Percentiles rank a stretch among this genome's conserved stretches.
These are phyloP conservation scores for Brotula barbata DNA, from an alignment of 2,797 vertebrate species.

Conservation along the genomic window DNA sequence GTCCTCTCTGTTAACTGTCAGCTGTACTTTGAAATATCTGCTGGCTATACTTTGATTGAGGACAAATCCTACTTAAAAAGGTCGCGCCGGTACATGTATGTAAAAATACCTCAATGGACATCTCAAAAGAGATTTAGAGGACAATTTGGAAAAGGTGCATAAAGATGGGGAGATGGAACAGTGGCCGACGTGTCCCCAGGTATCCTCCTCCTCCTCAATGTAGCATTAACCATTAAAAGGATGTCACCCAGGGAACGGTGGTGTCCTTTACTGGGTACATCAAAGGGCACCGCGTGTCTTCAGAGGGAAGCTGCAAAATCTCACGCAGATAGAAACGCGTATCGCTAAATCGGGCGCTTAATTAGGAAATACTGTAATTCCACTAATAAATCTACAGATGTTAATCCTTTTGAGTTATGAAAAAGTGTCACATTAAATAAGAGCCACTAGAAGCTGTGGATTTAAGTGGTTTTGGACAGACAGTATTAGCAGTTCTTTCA, in stretches of 20 bases:
- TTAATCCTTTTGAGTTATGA: too few relatives aligned
- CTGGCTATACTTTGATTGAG: neutral
- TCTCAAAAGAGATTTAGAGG: neutral
- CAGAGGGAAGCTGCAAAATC: neutral
- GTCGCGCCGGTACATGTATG: neutral
- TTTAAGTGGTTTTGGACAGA: neutral
- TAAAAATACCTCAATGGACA: neutral
- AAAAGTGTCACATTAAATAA: neutral
- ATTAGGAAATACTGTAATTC: neutral
- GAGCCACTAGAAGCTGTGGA: neutral
- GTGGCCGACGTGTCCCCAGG: neutral
- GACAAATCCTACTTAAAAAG: conserved; percentile 1
- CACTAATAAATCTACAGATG: too few relatives aligned
- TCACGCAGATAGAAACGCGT: neutral
- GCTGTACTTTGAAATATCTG: neutral
- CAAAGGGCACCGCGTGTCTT: neutral
- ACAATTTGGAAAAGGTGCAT: neutral
- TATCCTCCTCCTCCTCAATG: neutral
- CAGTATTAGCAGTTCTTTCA: neutral
- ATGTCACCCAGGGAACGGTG: neutral
- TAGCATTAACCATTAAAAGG: neutral
- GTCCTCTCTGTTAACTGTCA: neutral
- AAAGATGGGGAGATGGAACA: neutral
- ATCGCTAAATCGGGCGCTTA: neutral
- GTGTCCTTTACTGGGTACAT: neutral